Conservation (phyloP, 2,113 vertebrate species). For the Calidris pugnax region DNA sequence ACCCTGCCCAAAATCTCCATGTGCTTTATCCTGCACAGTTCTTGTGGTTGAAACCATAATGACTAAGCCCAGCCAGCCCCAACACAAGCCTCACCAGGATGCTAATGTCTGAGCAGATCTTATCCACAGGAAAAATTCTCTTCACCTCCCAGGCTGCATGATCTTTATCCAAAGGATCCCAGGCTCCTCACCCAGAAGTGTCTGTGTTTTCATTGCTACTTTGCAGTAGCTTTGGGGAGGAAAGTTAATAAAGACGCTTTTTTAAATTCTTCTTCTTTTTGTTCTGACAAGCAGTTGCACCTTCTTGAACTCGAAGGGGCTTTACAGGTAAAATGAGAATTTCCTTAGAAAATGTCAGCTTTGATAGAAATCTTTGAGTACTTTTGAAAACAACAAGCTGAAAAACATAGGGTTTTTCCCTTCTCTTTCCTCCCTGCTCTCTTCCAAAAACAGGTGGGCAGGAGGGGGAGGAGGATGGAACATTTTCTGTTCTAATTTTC, state of each 20-base stretch:
- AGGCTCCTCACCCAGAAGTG: neutral
- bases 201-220: neutral
- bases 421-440: neutral
- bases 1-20: neutral
- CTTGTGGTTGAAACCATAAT: neutral
- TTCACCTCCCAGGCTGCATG: neutral
- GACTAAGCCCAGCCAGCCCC: neutral
- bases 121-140: neutral
- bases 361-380: neutral
- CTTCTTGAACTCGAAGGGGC: neutral
- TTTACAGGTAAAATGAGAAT: constrained; percentile 7
- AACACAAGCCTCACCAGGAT: neutral
- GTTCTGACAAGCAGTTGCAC: neutral
- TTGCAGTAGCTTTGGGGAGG: neutral
- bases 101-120: neutral
- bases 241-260: neutral
- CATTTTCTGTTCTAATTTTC: neutral
- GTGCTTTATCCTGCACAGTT: neutral
- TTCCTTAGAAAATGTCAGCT: constrained; percentile 9
- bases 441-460: constrained; percentile 1
- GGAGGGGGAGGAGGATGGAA: neutral
- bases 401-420: neutral
- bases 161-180: neutral
- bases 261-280: neutral
- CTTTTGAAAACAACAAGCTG: neutral